Evolutionary conservation across 1,140 invertebrate genomes (phyloP).

Genomic region (Calliphora vicina): DNA sequence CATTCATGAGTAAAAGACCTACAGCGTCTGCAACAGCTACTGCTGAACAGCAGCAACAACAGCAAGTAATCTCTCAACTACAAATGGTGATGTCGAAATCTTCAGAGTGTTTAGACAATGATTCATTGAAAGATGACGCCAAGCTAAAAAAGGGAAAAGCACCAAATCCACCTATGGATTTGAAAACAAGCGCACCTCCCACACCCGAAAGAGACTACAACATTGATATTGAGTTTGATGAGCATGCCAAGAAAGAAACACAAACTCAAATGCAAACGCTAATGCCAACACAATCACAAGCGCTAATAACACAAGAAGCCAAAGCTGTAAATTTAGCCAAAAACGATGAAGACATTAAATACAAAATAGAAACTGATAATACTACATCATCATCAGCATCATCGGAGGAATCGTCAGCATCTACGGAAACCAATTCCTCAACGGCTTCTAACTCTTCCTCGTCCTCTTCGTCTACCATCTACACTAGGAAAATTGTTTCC

Average conservation of each 20-base stretch:
- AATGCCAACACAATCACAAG: neutral
- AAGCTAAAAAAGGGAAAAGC: conserved; percentile 66
- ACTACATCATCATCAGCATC: neutral
- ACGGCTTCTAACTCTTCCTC: conserved; percentile 29
- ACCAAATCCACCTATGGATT: conserved; percentile 64
- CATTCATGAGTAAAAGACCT: conserved; percentile 38
- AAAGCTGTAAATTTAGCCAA: neutral
- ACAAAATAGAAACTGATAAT: neutral
- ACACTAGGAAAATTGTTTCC: conserved; percentile 66
- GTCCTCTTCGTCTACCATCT: conserved; percentile 48
- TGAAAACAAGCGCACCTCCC: conserved; percentile 56
- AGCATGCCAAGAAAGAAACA: conserved; percentile 23
- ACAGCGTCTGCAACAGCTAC: conserved; percentile 44
- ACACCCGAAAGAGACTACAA: conserved; percentile 60
- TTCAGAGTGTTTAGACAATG: conserved; percentile 49
- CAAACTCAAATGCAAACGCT: neutral
- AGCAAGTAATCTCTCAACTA: conserved; percentile 65
- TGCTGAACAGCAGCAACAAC: neutral
- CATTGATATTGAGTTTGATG: conserved; percentile 55
- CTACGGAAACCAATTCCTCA: conserved; percentile 20
- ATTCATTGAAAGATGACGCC: conserved; percentile 50
- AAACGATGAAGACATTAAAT: conserved; percentile 12
- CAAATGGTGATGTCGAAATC: conserved; percentile 63
- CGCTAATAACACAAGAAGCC: neutral
- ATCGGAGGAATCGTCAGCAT: conserved; percentile 10